Base-by-base conservation (phyloP, 2,113 vertebrate species). In the Ochotona princeps region DNA sequence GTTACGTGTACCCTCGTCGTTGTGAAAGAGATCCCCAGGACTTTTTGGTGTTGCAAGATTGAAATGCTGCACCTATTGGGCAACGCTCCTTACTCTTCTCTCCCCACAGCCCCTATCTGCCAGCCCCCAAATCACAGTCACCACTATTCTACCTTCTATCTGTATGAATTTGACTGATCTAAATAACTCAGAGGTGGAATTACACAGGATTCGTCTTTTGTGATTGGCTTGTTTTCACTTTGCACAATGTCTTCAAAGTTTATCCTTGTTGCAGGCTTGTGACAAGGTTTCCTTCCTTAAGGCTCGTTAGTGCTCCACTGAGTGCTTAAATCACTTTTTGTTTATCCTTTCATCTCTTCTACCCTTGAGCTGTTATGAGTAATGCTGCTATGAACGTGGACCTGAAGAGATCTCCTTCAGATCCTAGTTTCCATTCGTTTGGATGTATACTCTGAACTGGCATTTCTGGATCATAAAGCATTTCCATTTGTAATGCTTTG, bases 81-180 rank as follows among this genome's bases (percentile, higher is more conserved):
- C 9, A 28, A 1, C 1, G 18, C 1, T 26, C 0, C 2, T 14
- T 21, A 26, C 6, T 9, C 4, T 15, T 32, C 47, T 11, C 20
- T 4, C 2, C 60, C 26, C 47, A 13, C 4, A 8, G 54, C 1
- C 26, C 28, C 35, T 1, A 15, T 44, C 38, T 44, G 38, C 38
- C 38, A 44, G 38, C 38, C 38, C 38, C 38, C 38, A 44, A 44
- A 44, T 44, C 38, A 3, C 38, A 44, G 57, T n/a, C 54, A 21
- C 5, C 7, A 17, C 9, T 7, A 15, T 13, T 26, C 66, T 35
- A 18, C 32, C 65, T 35, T 66, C 66, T 35, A 13, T 25, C 25
- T 78, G 38, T 28, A 15, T 28, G 35, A 44, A 18, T 69, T 49
- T 26, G 51, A 51, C 7, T 63, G 13, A 25, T 35, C 26, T n/a